Base-by-base conservation (phyloP, 2,888 invertebrate species). In the Synanthedon myopaeformis region DNA sequence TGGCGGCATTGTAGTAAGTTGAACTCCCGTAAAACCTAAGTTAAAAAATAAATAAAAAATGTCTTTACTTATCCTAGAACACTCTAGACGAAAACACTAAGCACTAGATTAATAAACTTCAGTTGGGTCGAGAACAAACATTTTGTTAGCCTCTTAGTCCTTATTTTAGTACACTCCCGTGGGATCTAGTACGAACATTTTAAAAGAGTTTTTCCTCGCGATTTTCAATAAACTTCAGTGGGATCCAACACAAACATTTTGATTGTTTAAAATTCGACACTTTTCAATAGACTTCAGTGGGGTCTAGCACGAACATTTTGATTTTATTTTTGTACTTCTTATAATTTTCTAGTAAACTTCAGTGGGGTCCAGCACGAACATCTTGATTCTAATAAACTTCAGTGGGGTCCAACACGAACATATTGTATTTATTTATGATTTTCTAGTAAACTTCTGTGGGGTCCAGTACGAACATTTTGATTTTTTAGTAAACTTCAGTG, bases 201-300 rank as follows among this genome's bases (percentile, higher is more conserved):
- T 59, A 57, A 56, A 54, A 41, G 14, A 49, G 19, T 19, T 17
- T 23, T 17, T 23, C 23, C 60, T 51, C 63, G 65, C 61, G 59
- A 61, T 51, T 23, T 4, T 67, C 59, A 77, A 58, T 77, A 77
- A 61, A 76, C 76, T 59, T 70, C 76, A 42, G 76, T 76, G 3
- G 76, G 76, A 53, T 77, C 77, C 53, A 78, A 58, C 54, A 60
- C 68, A 56, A 69, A 67, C 79, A 79, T 79, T 63, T 72, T 79
- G 72, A 62, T 59, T 59, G 70, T 75, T 71, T 70, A 65, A 56
- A 60, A 5, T 42, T 13, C 13, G 11, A 12, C 58, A 59, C 62
- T 42, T 54, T 66, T 82, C 67, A 84, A 64, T 86, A 87, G 63
- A 86, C 83, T 72, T 82, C 85, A 54, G 86, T 85, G 48, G 86